Evolutionary conservation across 2,888 invertebrate genomes (phyloP).

Genomic region (Hypena proboscidalis): DNA sequence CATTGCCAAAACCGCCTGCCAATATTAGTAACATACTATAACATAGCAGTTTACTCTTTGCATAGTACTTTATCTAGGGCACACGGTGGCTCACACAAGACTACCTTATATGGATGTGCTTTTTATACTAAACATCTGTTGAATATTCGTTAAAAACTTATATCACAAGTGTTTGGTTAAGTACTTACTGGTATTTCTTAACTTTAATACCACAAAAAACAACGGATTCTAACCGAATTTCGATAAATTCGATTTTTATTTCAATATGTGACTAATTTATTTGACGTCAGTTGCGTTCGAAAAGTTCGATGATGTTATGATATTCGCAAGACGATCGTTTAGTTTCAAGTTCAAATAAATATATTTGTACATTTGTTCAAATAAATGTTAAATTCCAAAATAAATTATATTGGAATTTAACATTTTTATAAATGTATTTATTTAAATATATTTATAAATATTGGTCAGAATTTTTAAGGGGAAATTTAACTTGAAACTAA

Average conservation of each 20-base stretch:
- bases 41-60: too few relatives aligned
- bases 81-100: conserved; percentile 54
- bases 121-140: conserved; percentile 59
- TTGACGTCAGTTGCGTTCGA: conserved; percentile 29
- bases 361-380: too few relatives aligned
- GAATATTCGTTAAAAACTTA: not conserved
- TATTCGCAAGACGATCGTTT: too few relatives aligned
- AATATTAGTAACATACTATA: conserved; percentile 42
- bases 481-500: too few relatives aligned
- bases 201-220: conserved; percentile 28
- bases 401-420: too few relatives aligned
- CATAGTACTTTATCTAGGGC: conserved; percentile 68
- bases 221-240: conserved; percentile 33
- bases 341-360: too few relatives aligned
- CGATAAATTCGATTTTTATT: conserved; percentile 8
- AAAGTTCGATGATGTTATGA: conserved; percentile 13
- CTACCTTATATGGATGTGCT: conserved; percentile 65
- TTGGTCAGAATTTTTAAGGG: too few relatives aligned
- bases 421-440: too few relatives aligned
- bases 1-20: conserved; percentile 58
- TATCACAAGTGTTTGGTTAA: not conserved
- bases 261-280: conserved; percentile 32
- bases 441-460: too few relatives aligned
- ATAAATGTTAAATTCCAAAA: too few relatives aligned
- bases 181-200: conserved; percentile 45